These are phyloP conservation scores for Syrphus vitripennis DNA, from an alignment of 2,888 invertebrate species.

Conservation along the genomic window DNA sequence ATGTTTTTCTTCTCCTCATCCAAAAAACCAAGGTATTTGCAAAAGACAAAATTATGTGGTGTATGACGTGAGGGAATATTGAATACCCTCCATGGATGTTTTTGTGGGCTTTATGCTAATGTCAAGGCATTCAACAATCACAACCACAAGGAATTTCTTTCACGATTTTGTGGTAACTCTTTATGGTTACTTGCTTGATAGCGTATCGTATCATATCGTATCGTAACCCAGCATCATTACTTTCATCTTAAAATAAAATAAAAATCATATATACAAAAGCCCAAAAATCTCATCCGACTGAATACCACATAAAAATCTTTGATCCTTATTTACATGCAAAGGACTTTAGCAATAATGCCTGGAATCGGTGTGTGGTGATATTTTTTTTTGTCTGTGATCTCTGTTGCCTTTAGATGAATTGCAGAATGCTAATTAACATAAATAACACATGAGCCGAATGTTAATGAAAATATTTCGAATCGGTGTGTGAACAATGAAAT, in stretches of 20 bases:
- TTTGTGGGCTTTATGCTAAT: constrained; percentile 47
- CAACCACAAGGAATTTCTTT: constrained; percentile 35
- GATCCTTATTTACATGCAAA: constrained; percentile 58
- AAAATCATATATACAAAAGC: neutral
- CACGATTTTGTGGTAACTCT: constrained; percentile 15
- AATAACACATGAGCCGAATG: constrained; percentile 59
- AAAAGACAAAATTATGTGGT: constrained; percentile 21
- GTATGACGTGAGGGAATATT: constrained; percentile 29
- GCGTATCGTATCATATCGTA: neutral
- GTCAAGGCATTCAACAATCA: constrained; percentile 21
- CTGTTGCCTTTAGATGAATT: constrained; percentile 12
- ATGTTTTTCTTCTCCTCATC: neutral
- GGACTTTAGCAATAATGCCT: constrained; percentile 26
- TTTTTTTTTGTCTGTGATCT: neutral
- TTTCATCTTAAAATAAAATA: constrained; percentile 9
- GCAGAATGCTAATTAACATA: constrained; percentile 67
- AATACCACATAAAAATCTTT: constrained; percentile 17
- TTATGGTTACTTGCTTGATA: neutral
- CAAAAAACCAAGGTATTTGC: neutral
- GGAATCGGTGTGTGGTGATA: neutral
- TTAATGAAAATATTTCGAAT: constrained; percentile 22
- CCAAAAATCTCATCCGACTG: constrained; percentile 11
- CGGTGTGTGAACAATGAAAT: constrained; percentile 10
- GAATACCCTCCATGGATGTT: neutral
- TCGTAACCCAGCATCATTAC: constrained; percentile 8